A percentile compares a stretch with the other conserved stretches of the same genome.
phyloP scores from a whole-genome alignment of 2,888 invertebrate species.

The Fragum sueziense region DNA sequence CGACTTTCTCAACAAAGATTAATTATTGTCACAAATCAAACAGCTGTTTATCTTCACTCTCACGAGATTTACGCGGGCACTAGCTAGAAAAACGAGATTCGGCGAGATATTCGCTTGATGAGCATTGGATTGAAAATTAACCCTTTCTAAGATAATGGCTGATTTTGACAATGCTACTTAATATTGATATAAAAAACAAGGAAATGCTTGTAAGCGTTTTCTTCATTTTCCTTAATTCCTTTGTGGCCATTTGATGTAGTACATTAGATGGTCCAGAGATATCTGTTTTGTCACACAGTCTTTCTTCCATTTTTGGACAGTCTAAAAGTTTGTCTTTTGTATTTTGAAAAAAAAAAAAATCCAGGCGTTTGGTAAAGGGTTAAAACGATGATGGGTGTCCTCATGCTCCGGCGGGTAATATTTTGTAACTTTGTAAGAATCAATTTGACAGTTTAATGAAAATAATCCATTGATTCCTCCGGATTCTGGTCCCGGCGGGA shows the following conservation, averaged over 20 bases:
- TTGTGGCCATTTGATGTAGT: no score
- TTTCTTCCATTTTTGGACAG: no score
- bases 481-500: slow-evolving; percentile 46
- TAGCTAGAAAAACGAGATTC: slow-evolving; percentile 52
- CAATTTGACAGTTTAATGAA: slow-evolving; percentile 66
- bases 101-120: slow-evolving; percentile 58
- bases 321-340: no score
- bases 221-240: no score
- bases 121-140: slow-evolving; percentile 59
- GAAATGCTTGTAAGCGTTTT: no score
- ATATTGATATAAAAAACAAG: no score
- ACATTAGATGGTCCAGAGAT: no score
- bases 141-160: no score
- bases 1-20: slow-evolving; percentile 58
- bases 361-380: no score
- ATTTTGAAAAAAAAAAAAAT: no score
- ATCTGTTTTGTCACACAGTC: no score
- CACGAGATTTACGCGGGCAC: slow-evolving; percentile 52
- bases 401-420: slow-evolving; percentile 57
- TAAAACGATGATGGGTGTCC: slow-evolving; percentile 59
- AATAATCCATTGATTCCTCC: slow-evolving; percentile 57
- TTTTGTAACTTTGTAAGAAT: slow-evolving; percentile 62
- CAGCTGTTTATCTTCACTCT: slow-evolving; percentile 64
- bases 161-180: no score
- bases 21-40: slow-evolving; percentile 63